Evolutionary conservation across 2,888 invertebrate genomes (phyloP).

Genomic region (Drosophila picticornis): DNA sequence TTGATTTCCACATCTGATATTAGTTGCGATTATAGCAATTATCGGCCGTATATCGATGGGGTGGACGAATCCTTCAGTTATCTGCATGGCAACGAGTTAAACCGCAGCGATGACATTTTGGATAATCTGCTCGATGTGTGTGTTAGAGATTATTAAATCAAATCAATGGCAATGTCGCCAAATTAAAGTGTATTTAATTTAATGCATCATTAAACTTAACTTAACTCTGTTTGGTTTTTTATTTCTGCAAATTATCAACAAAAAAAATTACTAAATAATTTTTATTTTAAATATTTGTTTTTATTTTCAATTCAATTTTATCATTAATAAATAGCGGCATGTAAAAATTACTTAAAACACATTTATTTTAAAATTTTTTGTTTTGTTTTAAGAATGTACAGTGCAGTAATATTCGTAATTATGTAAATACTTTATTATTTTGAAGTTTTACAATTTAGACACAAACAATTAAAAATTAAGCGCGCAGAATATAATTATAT

Average conservation of each 20-base stretch:
- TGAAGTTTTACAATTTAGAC: not conserved
- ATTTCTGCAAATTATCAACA: not conserved
- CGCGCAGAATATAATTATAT: not conserved
- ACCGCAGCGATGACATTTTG: conserved; percentile 78
- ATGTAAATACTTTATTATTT: conserved; percentile 5
- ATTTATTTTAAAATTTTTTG: not conserved
- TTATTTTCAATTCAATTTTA: not conserved
- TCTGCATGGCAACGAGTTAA: conserved; percentile 74
- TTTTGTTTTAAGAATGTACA: not conserved
- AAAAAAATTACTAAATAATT: not conserved
- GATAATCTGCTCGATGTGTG: conserved; percentile 82
- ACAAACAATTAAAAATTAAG: not conserved
- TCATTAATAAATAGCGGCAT: not conserved
- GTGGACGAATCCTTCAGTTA: conserved; percentile 82
- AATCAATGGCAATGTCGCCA: conserved; percentile 46
- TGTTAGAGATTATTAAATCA: conserved; percentile 78
- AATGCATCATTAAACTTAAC: not conserved
- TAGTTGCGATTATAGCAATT: conserved; percentile 64
- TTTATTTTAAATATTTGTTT: not conserved
- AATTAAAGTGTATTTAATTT: conserved; percentile 14
- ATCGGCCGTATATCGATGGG: conserved; percentile 77
- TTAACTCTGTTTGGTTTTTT: no score
- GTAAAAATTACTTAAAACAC: not conserved
- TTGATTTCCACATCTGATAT: conserved; percentile 26
- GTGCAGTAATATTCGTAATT: not conserved